Evolutionary conservation across 1,140 invertebrate genomes (phyloP).

Genomic region (Drosophila varians): DNA sequence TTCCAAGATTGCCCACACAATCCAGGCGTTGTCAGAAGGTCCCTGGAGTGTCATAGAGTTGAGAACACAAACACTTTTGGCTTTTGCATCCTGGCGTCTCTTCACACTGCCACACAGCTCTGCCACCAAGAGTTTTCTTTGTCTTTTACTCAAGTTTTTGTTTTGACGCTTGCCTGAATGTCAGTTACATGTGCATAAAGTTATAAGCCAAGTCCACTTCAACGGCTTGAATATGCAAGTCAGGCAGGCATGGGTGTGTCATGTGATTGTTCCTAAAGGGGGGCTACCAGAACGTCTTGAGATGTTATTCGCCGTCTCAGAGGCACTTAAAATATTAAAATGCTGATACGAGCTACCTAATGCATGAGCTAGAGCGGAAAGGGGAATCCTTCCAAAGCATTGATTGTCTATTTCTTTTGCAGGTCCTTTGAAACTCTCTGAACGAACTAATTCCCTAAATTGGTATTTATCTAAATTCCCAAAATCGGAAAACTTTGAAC

Average conservation of each 20-base stretch:
- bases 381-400: neutral
- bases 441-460: neutral
- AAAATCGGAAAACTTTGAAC: slow-evolving; percentile 11
- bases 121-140: slow-evolving; percentile 33
- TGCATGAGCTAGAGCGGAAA: neutral
- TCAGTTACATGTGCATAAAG: slow-evolving; percentile 67
- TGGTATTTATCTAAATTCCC: neutral
- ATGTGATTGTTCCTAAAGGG: slow-evolving; percentile 7
- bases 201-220: slow-evolving; percentile 60
- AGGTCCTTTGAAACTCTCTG: neutral
- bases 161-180: slow-evolving; percentile 63
- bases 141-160: slow-evolving; percentile 50
- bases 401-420: neutral
- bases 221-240: slow-evolving; percentile 41
- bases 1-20: slow-evolving; percentile 13
- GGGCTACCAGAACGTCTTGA: neutral
- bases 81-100: slow-evolving; percentile 28
- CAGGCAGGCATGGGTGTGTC: slow-evolving; percentile 19
- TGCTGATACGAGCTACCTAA: slow-evolving; percentile 12
- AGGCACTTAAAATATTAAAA: slow-evolving; percentile 27
- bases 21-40: slow-evolving; percentile 24
- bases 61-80: slow-evolving; percentile 48
- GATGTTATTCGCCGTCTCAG: slow-evolving; percentile 23
- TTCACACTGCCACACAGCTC: slow-evolving; percentile 15
- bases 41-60: slow-evolving; percentile 43